A percentile compares a stretch with the other conserved stretches of the same genome.
Evolutionary conservation across 2,888 invertebrate genomes (phyloP).

Genomic region (Tenodera sinensis): DNA sequence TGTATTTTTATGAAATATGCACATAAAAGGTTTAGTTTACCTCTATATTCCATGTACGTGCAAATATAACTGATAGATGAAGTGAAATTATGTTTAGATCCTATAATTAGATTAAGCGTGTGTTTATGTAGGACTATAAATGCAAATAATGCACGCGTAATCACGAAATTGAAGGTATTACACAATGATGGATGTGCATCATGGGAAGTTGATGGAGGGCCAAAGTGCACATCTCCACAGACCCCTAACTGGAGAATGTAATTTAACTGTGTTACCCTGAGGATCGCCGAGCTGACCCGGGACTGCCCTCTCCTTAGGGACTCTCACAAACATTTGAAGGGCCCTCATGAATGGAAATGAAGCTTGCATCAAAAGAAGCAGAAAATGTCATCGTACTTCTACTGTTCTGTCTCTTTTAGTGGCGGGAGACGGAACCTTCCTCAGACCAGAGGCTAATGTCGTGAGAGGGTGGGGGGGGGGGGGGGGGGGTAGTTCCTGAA

Average conservation of each 20-base stretch:
- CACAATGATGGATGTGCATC: neutral
- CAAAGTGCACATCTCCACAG: neutral
- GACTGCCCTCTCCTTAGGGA: neutral
- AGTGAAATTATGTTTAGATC: no score
- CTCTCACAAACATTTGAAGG: neutral
- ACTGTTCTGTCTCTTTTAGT: neutral
- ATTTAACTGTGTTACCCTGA: neutral
- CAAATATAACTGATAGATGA: no score
- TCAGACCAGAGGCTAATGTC: neutral
- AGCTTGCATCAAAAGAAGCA: neutral
- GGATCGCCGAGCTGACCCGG: neutral
- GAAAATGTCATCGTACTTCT: neutral
- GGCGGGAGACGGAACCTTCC: neutral
- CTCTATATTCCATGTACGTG: no score
- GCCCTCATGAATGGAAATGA: conserved; percentile 2
- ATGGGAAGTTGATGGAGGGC: no score
- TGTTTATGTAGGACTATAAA: no score
- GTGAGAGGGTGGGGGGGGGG: no score
- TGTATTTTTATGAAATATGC: no score
- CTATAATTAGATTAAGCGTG: no score
- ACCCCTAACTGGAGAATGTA: neutral
- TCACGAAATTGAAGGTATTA: neutral
- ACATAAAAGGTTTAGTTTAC: no score
- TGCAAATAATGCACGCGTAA: no score
- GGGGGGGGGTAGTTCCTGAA: no score